Evolutionary conservation across 2,888 invertebrate species (phyloP).

Genomic region (Euspilapteryx auroguttella): DNA sequence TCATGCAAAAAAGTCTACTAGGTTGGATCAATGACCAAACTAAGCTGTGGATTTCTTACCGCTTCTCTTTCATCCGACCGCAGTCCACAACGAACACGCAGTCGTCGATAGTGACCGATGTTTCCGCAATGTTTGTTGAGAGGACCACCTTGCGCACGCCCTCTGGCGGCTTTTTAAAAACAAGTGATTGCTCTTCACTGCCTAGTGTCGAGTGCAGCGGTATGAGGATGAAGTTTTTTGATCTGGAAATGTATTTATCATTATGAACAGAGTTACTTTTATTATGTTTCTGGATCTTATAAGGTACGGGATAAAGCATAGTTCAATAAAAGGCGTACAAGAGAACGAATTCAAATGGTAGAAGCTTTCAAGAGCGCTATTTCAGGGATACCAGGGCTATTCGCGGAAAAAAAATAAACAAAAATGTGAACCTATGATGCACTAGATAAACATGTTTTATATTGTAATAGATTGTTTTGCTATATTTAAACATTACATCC

Average conservation of each 20-base stretch:
- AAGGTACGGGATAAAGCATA: too few species aligned
- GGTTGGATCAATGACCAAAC: background rate
- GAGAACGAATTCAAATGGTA: too few species aligned
- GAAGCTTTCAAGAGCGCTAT: too few species aligned
- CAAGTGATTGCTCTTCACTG: conserved; percentile 79
- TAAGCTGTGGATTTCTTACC: conserved; percentile 18
- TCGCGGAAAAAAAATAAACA: too few species aligned
- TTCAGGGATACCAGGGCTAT: too few species aligned
- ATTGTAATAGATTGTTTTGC: too few species aligned
- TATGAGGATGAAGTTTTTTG: conserved; percentile 70
- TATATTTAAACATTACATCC: too few species aligned
- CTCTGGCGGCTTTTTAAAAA: conserved; percentile 68
- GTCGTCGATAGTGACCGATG: conserved; percentile 94
- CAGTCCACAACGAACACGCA: conserved; percentile 93
- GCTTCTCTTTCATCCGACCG: conserved; percentile 91
- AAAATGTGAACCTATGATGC: too few species aligned
- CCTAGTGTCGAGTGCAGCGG: conserved; percentile 85
- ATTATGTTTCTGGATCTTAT: too few species aligned
- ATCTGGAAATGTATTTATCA: conserved; percentile 24
- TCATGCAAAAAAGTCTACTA: background rate
- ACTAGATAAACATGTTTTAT: too few species aligned
- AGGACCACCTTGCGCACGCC: conserved; percentile 86
- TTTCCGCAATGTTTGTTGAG: conserved; percentile 93
- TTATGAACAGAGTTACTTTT: too few species aligned
- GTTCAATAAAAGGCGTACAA: too few species aligned